phyloP scores from a whole-genome alignment of 2,113 vertebrate species.

The Saguinus midas region DNA sequence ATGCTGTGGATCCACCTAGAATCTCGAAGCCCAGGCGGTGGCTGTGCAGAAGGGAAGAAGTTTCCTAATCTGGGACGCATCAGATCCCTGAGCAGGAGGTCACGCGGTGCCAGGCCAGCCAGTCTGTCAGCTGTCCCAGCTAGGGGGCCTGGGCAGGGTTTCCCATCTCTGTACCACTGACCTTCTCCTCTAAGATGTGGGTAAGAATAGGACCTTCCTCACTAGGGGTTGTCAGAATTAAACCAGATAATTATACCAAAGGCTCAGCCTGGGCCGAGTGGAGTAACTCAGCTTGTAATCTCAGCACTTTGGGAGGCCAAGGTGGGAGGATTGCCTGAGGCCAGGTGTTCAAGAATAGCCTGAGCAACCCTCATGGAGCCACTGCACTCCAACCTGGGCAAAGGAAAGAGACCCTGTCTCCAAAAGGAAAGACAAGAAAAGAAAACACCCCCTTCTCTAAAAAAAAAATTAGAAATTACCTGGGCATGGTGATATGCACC shows the following conservation, averaged over 20 bases:
- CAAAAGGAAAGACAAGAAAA: no score
- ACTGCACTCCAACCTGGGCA: no score
- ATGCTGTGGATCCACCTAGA: accelerated
- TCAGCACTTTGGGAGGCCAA: no score
- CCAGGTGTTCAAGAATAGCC: no score
- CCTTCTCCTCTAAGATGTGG: neutral
- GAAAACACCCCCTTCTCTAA: no score
- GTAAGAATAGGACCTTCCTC: no score
- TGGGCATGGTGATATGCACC: no score
- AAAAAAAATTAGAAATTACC: no score
- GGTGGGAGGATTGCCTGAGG: no score
- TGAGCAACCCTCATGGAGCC: no score
- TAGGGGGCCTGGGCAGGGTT: accelerated
- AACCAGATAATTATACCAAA: accelerated
- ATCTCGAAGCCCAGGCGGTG: accelerated
- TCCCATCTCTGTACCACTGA: neutral
- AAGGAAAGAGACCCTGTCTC: no score
- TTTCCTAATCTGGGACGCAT: neutral
- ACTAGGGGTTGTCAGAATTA: neutral
- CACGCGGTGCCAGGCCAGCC: accelerated
- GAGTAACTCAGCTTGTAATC: no score
- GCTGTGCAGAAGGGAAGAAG: accelerated
- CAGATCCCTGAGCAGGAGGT: neutral
- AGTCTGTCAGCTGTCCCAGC: accelerated
- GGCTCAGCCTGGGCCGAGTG: neutral